These are phyloP conservation scores for Dasyornis broadbenti DNA, from an alignment of 2,113 vertebrate species.

Conservation along the genomic window DNA sequence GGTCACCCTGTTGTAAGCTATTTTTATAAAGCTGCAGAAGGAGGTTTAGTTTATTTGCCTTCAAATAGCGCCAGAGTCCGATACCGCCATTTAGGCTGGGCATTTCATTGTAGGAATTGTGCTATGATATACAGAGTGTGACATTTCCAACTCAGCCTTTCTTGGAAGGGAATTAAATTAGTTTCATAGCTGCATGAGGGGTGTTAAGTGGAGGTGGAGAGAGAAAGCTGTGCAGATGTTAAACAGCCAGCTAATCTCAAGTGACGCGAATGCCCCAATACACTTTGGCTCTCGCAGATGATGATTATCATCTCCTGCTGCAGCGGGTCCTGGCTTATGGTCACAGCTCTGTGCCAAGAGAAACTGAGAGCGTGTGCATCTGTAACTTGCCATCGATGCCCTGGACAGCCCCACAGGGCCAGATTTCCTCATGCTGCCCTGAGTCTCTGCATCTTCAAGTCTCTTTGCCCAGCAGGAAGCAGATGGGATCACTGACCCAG, in stretches of 20 bases:
- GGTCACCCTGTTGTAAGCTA: background rate
- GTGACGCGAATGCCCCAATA: background rate
- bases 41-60: background rate
- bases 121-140: constrained; percentile 8
- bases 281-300: background rate
- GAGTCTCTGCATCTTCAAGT: background rate
- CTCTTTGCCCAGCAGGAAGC: background rate
- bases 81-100: background rate
- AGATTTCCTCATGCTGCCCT: background rate
- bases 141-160: constrained; percentile 51
- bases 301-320: constrained; percentile 15
- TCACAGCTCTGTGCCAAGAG: constrained; percentile 12
- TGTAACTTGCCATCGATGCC: background rate
- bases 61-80: background rate
- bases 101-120: background rate
- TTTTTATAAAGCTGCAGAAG: background rate
- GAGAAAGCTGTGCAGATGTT: constrained; percentile 50
- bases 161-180: constrained; percentile 18
- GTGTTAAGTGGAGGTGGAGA: constrained; percentile 34
- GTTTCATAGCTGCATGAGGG: background rate
- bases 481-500: background rate
- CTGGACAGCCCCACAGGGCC: background rate
- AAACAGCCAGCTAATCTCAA: constrained; percentile 41
- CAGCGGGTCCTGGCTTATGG: background rate
- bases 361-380: background rate